Evolutionary conservation across 2,888 invertebrate species (phyloP).

Genomic region (Tachystola acroxantha): DNA sequence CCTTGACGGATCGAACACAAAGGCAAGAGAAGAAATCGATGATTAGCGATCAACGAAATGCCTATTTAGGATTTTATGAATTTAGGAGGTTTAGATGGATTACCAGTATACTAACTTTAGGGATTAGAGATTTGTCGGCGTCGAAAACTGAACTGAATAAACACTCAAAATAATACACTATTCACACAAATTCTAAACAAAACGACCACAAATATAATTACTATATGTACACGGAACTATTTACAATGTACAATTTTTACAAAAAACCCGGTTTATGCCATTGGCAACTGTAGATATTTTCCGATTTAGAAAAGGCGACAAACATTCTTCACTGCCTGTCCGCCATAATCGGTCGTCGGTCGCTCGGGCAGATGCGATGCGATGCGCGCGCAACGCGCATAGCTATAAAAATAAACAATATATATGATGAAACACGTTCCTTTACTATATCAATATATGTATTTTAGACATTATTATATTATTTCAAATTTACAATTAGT

Average conservation of each 20-base stretch:
- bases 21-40: constrained; percentile 57
- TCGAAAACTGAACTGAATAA: constrained; percentile 79
- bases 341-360: constrained; percentile 77
- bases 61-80: constrained; percentile 30
- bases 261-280: constrained; percentile 81
- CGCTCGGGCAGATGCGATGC: constrained; percentile 50
- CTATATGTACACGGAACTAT: constrained; percentile 86
- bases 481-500: too few relatives aligned
- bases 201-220: constrained; percentile 82
- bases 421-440: constrained; percentile 23
- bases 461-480: too few relatives aligned
- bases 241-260: constrained; percentile 84
- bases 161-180: constrained; percentile 79
- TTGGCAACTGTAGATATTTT: constrained; percentile 82
- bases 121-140: constrained; percentile 72
- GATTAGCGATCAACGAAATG: constrained; percentile 28
- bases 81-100: constrained; percentile 48
- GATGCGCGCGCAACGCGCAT: constrained; percentile 78
- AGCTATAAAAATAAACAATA: constrained; percentile 64
- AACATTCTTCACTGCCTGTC: constrained; percentile 74
- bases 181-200: constrained; percentile 80
- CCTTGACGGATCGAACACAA: constrained; percentile 78
- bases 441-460: constrained; percentile 6
- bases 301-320: constrained; percentile 76
- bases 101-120: constrained; percentile 66